Conservation (phyloP, 2,113 vertebrate species). For the Platycercus adscitus region DNA sequence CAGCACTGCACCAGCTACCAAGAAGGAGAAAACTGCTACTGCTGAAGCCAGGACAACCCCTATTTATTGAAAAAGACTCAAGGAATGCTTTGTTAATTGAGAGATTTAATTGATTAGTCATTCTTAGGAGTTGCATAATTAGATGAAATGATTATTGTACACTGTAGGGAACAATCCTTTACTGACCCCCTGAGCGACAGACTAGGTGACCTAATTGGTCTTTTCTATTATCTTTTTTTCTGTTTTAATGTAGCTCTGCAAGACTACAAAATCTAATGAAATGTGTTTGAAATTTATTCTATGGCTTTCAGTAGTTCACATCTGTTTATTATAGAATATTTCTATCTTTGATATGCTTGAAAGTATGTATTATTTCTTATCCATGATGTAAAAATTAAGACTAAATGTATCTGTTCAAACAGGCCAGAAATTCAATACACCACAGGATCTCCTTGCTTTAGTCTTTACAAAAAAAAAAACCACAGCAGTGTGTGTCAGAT, state of each 20-base stretch:
- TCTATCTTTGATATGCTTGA: not conserved
- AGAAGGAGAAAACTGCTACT: no score
- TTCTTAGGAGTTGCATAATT: not conserved
- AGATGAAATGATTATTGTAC: not conserved
- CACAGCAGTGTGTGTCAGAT: not conserved
- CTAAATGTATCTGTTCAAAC: not conserved
- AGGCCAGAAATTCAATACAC: not conserved
- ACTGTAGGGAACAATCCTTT: not conserved
- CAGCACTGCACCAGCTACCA: no score
- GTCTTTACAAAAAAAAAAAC: not conserved
- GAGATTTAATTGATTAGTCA: not conserved
- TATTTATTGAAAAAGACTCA: not conserved
- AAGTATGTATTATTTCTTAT: not conserved
- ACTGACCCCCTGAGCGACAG: not conserved
- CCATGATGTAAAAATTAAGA: not conserved
- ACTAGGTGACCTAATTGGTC: not conserved
- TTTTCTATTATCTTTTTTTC: not conserved
- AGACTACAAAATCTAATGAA: not conserved
- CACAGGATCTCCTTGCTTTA: not conserved
- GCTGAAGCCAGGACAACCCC: no score
- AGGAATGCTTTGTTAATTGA: not conserved
- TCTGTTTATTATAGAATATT: not conserved
- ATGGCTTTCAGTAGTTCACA: not conserved
- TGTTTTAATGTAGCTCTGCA: not conserved
- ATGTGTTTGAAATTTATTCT: not conserved